Base-by-base conservation (phyloP, 2,888 invertebrate species). In the Plutella xylostella region DNA sequence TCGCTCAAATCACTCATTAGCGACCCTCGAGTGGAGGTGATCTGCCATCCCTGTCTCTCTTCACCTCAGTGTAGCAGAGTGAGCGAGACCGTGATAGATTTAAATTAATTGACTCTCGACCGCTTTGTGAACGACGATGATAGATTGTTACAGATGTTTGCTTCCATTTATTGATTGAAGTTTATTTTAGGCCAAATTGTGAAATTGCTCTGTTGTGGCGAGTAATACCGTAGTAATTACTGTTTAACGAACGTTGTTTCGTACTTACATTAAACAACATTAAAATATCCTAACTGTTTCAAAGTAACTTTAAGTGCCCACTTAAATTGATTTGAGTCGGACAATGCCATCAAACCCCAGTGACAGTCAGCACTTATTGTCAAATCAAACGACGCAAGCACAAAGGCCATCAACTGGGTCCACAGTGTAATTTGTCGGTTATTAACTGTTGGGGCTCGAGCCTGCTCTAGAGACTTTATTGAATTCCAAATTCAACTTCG, bases 21-120 rank as follows among this genome's bases (percentile, higher is more conserved):
- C n/a, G n/a, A n/a, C n/a, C n/a, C n/a, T n/a, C n/a, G n/a, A n/a
- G n/a, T n/a, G n/a, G n/a, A n/a, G n/a, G n/a, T n/a, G n/a, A 44
- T 45, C 31, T 46, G 33, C 39, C 31, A 37, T 46, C 50, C 42
- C 37, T 14, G 33, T 50, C 48, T 22, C 44, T 43, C 51, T 17
- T 30, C 22, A 33, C 7, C 28, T 12, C 28, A 14, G 38, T 25
- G 30, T 40, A 17, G 37, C 11, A 25, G 42, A 11, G 22, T 5
- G 46, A 48, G 40, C 31, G 49, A 46, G 48, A 50, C 38, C 28
- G 28, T 42, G 49, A 48, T 48, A 45, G 46, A 51, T 51, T 46
- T 33, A 45, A 51, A 49, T 51, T 51, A 49, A 49, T 48, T 48
- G 48, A 45, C 31, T 42, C 31, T 31, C 42, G 21, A 31, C 42